These are phyloP conservation scores for Rhodeus uyekii DNA, from an alignment of 2,797 vertebrate genomes.

Conservation along the genomic window DNA sequence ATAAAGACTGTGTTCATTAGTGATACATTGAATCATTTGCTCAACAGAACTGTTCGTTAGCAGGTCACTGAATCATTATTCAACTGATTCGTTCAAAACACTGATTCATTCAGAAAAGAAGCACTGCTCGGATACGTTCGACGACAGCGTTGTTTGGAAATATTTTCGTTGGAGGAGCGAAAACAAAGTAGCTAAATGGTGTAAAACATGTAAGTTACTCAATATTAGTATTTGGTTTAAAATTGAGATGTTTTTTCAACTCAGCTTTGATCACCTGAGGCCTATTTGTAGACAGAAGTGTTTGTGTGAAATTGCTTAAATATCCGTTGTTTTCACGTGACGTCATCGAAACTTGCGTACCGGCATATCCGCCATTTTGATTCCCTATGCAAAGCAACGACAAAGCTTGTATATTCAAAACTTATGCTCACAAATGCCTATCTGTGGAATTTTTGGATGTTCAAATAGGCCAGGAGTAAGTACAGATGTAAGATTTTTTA, in stretches of 20 bases:
- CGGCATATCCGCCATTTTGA: too few relatives aligned
- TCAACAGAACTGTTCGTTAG: too few relatives aligned
- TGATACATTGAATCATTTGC: background rate
- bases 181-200: background rate
- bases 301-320: background rate
- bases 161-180: background rate
- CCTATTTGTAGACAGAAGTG: too few relatives aligned
- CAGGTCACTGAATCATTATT: background rate
- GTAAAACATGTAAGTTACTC: background rate
- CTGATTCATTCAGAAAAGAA: background rate
- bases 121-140: background rate
- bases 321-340: too few relatives aligned
- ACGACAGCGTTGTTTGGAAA: background rate
- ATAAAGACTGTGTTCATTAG: background rate
- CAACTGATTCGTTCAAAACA: background rate
- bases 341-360: too few relatives aligned
- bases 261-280: background rate
- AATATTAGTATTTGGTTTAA: background rate
- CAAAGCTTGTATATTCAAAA: too few relatives aligned
- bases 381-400: too few relatives aligned
- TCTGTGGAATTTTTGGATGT: too few relatives aligned
- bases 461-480: too few relatives aligned
- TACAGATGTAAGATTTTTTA: too few relatives aligned
- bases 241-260: background rate
- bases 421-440: too few relatives aligned